A percentile compares a stretch with the other conserved stretches of the same genome.
Evolutionary conservation across 2,888 invertebrate species (phyloP).

Genomic region (Euzophera pinguis): DNA sequence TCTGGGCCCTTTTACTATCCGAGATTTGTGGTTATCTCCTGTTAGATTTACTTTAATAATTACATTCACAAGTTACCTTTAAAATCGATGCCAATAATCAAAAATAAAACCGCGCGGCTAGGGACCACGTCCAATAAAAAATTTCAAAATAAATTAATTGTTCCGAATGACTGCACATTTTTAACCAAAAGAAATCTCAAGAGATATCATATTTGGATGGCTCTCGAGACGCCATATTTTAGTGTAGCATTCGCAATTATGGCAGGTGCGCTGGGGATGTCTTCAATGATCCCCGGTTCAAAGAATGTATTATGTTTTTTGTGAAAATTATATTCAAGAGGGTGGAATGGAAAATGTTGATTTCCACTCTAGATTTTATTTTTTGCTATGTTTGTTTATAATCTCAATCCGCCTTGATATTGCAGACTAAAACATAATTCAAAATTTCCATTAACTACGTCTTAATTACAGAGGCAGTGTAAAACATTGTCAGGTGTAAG

Average conservation of each 20-base stretch:
- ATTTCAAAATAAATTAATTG: slow-evolving; percentile 11
- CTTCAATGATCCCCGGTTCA: slow-evolving; percentile 19
- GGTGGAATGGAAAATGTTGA: slow-evolving; percentile 24
- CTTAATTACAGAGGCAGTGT: too few relatives aligned
- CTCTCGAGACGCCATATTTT: slow-evolving; percentile 27
- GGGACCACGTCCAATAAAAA: neutral
- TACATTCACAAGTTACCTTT: too few relatives aligned
- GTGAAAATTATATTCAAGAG: slow-evolving; percentile 26
- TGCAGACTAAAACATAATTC: too few relatives aligned
- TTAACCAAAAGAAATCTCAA: slow-evolving; percentile 14
- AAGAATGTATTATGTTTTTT: neutral
- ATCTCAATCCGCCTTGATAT: too few relatives aligned
- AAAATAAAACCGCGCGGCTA: neutral
- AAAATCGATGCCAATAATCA: too few relatives aligned
- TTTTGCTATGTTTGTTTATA: neutral
- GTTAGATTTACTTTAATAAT: too few relatives aligned
- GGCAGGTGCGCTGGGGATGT: slow-evolving; percentile 28
- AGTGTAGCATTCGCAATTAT: slow-evolving; percentile 31
- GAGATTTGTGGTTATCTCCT: too few relatives aligned
- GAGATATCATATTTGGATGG: slow-evolving; percentile 9
- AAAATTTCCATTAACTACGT: too few relatives aligned
- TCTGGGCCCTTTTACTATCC: too few relatives aligned
- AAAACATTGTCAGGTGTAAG: too few relatives aligned
- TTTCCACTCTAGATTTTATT: neutral
- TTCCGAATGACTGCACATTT: slow-evolving; percentile 9